Evolutionary conservation across 2,113 vertebrate genomes (phyloP).

Genomic region (Mesitornis unicolor): DNA sequence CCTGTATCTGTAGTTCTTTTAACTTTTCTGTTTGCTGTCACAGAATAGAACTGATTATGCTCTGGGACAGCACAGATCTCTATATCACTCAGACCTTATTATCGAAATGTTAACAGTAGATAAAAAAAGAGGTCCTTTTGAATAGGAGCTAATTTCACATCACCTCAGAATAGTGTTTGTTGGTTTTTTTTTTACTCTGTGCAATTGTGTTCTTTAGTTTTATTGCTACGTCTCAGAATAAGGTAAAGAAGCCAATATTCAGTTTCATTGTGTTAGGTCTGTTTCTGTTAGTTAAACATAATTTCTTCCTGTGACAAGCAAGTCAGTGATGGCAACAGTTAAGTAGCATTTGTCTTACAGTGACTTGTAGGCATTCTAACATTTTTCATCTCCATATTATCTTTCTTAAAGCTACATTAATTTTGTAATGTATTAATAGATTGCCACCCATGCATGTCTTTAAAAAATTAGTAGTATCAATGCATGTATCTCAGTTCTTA

Average conservation of each 20-base stretch:
- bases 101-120: not conserved
- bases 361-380: not conserved
- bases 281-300: not conserved
- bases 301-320: not conserved
- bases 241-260: not conserved
- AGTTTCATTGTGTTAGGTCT: not conserved
- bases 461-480: not conserved
- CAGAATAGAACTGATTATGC: not conserved
- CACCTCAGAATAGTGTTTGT: not conserved
- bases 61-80: not conserved
- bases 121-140: not conserved
- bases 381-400: not conserved
- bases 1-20: not conserved
- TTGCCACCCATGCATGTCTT: not conserved
- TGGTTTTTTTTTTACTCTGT: not conserved
- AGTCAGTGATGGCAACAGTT: not conserved
- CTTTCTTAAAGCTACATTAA: not conserved
- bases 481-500: not conserved
- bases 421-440: not conserved
- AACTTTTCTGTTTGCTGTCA: not conserved
- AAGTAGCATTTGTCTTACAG: not conserved
- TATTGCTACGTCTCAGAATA: not conserved
- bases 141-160: not conserved
- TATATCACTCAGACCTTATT: not conserved
- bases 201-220: not conserved